Conservation (phyloP, 2,888 invertebrate genomes). For the Cephus spinipes region DNA sequence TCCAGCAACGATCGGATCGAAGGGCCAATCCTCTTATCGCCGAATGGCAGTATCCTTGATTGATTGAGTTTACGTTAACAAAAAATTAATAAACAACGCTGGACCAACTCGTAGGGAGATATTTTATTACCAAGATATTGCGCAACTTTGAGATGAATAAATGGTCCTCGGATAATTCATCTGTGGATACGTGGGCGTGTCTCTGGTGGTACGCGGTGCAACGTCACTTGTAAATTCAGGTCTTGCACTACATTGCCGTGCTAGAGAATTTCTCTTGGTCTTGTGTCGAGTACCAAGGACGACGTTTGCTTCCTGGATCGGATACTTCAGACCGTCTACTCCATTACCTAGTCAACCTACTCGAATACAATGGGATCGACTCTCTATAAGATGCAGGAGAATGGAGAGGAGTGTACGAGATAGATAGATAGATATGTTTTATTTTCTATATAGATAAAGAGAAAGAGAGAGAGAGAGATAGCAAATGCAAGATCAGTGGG, state of each 20-base stretch:
- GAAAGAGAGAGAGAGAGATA: not conserved
- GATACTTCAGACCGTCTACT: not conserved
- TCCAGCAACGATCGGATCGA: too few species aligned
- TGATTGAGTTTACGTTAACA: not conserved
- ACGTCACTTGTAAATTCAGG: not conserved
- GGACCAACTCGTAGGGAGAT: too few species aligned
- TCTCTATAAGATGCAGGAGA: not conserved
- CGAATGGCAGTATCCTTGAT: not conserved
- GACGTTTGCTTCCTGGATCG: not conserved
- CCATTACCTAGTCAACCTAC: not conserved
- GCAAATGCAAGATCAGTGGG: not conserved
- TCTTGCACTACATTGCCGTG: not conserved
- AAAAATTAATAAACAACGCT: too few species aligned
- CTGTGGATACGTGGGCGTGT: not conserved
- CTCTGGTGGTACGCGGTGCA: not conserved
- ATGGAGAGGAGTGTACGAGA: not conserved
- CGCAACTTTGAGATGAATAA: not conserved
- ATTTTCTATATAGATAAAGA: too few species aligned
- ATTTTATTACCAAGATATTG: too few species aligned
- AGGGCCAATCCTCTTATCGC: not conserved
- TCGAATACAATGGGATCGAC: not conserved
- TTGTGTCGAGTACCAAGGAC: not conserved
- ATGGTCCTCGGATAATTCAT: not conserved
- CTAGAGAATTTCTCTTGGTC: not conserved
- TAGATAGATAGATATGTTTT: too few species aligned